phyloP scores from a whole-genome alignment of 2,797 vertebrate species.

The Epinephelus coioides region DNA sequence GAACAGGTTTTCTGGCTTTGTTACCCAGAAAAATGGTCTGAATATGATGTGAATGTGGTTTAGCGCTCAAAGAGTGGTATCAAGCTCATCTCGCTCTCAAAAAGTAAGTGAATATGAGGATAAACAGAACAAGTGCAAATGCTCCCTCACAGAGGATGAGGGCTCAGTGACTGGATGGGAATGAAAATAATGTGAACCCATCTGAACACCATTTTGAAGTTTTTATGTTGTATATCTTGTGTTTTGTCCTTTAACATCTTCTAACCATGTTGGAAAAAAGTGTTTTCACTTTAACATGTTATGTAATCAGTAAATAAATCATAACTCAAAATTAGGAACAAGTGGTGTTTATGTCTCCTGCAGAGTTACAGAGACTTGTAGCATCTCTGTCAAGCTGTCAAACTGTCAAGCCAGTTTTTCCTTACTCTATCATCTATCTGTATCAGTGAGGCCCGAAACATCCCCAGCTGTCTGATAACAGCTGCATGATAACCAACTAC shows the following conservation, averaged over 20 bases:
- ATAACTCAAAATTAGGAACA: neutral
- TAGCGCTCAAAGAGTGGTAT: too few relatives aligned
- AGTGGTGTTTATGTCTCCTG: neutral
- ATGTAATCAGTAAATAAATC: neutral
- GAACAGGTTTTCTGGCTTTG: neutral
- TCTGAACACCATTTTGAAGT: neutral
- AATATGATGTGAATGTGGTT: neutral
- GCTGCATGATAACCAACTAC: conserved; percentile 20
- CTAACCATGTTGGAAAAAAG: neutral
- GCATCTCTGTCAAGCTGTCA: neutral
- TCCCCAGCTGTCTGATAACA: conserved; percentile 20
- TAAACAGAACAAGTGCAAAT: neutral
- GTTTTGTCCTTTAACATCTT: neutral
- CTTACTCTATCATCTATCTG: conserved; percentile 5
- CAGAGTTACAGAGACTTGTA: neutral
- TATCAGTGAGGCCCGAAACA: conserved; percentile 9
- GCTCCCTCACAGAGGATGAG: neutral
- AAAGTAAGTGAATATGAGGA: neutral
- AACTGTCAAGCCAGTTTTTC: neutral
- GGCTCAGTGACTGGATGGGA: too few relatives aligned
- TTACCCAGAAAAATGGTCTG: neutral
- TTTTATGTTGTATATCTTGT: neutral
- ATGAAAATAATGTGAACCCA: neutral
- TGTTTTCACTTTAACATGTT: neutral
- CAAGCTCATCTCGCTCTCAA: too few relatives aligned